These are phyloP conservation scores for Sinelater perroti DNA, from an alignment of 2,888 invertebrate species.

Conservation along the genomic window DNA sequence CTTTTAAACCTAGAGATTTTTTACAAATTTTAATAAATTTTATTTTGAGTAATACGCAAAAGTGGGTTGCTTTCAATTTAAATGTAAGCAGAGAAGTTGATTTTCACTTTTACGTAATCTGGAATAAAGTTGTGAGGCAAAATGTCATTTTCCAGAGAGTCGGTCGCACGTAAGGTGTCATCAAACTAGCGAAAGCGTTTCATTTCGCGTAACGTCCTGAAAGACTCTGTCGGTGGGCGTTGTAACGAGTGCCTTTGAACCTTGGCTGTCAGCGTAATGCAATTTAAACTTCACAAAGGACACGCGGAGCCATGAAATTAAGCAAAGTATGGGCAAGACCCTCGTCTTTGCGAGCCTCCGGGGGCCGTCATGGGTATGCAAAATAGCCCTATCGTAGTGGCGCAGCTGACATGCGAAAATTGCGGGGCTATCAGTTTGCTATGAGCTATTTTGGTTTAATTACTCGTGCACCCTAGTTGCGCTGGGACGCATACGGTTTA, in stretches of 20 bases:
- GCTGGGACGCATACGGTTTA: too few species aligned
- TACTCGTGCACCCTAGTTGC: too few species aligned
- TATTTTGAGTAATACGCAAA: too few species aligned
- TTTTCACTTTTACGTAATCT: too few species aligned
- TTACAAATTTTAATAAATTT: background rate
- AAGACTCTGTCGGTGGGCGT: background rate
- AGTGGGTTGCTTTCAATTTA: too few species aligned
- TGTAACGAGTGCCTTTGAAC: slow-evolving; percentile 5
- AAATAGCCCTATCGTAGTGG: slow-evolving; percentile 20
- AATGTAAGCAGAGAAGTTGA: too few species aligned
- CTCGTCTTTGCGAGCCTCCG: slow-evolving; percentile 5
- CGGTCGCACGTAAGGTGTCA: too few species aligned
- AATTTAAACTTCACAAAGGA: slow-evolving; percentile 28
- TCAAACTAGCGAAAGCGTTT: too few species aligned
- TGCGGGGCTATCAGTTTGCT: slow-evolving; percentile 2
- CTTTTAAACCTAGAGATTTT: background rate
- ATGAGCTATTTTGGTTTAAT: slow-evolving; percentile 17
- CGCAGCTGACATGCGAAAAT: slow-evolving; percentile 15
- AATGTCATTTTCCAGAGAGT: too few species aligned
- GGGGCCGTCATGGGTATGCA: slow-evolving; percentile 16
- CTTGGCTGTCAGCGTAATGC: slow-evolving; percentile 17
- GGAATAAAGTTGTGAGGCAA: too few species aligned
- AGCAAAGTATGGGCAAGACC: slow-evolving; percentile 5
- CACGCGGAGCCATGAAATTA: slow-evolving; percentile 28
- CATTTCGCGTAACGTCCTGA: slow-evolving; percentile 5